These are phyloP conservation scores for Drosophila rellima DNA, from an alignment of 2,888 invertebrate genomes.

Conservation along the genomic window DNA sequence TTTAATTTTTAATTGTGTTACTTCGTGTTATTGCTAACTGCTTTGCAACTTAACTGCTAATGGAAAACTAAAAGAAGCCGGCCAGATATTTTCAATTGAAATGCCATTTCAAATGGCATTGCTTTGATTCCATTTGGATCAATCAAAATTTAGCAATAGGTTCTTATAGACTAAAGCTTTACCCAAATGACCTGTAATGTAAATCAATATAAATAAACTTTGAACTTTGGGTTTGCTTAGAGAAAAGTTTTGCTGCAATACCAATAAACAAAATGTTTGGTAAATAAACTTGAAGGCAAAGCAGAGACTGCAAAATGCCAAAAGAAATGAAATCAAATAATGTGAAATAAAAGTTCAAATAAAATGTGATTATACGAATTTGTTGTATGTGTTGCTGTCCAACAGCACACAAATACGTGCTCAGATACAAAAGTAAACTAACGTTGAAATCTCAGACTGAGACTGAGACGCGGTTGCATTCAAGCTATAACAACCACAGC, in stretches of 20 bases:
- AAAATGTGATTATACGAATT: constrained; percentile 70
- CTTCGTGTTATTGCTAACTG: background rate
- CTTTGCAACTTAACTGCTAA: background rate
- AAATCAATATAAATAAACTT: constrained; percentile 73
- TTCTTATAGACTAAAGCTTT: constrained; percentile 22
- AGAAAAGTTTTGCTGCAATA: constrained; percentile 33
- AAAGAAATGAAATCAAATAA: constrained; percentile 70
- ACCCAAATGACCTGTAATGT: constrained; percentile 63
- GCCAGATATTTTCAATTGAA: constrained; percentile 26
- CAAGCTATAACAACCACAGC: constrained; percentile 30
- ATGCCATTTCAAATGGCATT: constrained; percentile 20
- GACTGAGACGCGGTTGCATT: constrained; percentile 56
- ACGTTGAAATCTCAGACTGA: constrained; percentile 66
- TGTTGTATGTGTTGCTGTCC: constrained; percentile 17
- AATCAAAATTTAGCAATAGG: constrained; percentile 43
- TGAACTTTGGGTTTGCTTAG: constrained; percentile 49
- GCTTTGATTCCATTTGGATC: constrained; percentile 33
- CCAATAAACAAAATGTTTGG: constrained; percentile 47
- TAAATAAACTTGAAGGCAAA: constrained; percentile 54
- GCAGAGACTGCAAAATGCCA: constrained; percentile 58
- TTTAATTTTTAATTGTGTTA: background rate
- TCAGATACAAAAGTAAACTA: constrained; percentile 59
- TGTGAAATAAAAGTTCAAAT: constrained; percentile 75
- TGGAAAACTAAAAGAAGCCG: background rate
- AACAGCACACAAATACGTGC: constrained; percentile 51